Conservation (phyloP, 2,113 vertebrate genomes). For the Pandion haliaetus region DNA sequence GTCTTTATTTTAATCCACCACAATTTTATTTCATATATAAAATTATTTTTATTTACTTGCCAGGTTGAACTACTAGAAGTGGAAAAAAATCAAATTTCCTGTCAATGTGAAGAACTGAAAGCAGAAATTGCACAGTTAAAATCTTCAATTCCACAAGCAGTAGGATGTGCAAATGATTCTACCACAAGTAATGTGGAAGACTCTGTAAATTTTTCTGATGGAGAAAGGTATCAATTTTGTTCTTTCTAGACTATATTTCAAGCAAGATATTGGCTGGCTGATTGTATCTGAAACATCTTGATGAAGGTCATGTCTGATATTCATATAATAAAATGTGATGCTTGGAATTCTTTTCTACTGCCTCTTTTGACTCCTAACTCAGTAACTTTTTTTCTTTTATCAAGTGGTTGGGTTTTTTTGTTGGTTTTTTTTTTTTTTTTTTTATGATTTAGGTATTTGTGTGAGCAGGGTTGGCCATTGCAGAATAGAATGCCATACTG, state of each 20-base stretch:
- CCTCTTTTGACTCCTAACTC: not conserved
- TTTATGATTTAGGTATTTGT: not conserved
- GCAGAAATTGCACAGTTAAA: constrained; percentile 78
- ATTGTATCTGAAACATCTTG: not conserved
- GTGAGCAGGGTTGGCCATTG: not conserved
- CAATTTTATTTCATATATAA: not conserved
- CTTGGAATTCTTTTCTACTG: constrained; percentile 15
- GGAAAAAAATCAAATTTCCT: constrained; percentile 75
- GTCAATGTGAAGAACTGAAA: constrained; percentile 80
- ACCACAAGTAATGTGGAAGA: constrained; percentile 72
- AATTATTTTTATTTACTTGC: not conserved
- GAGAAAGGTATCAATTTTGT: constrained; percentile 74
- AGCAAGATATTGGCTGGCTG: not conserved
- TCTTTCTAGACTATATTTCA: constrained; percentile 42
- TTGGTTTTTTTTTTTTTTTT: not conserved
- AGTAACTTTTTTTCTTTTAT: not conserved
- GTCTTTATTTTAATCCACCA: not conserved
- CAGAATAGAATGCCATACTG: not conserved
- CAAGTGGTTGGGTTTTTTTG: not conserved
- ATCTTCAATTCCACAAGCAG: constrained; percentile 57
- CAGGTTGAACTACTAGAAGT: constrained; percentile 79
- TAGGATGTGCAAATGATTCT: constrained; percentile 62
- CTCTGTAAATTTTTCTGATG: constrained; percentile 66
- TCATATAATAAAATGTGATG: constrained; percentile 35
- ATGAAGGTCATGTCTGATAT: not conserved